Base-by-base conservation (phyloP, 1,140 invertebrate genomes). In the Linepithema humile region DNA sequence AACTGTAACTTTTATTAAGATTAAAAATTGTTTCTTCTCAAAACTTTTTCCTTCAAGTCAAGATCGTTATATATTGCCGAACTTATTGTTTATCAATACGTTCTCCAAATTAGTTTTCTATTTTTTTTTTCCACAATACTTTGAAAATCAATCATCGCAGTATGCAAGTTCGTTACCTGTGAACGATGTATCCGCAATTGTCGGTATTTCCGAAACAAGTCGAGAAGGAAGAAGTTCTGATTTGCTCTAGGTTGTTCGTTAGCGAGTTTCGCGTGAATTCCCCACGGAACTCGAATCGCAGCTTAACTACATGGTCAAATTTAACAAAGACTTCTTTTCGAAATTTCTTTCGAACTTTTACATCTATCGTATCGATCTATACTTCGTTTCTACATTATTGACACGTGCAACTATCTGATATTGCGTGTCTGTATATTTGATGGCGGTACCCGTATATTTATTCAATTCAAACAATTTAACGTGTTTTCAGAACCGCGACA, bases 161-260 rank as follows among this genome's bases (percentile, higher is more conserved):
- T 4, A 4, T 9, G 15, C 3, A 32, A 35, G 75, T 53, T 78
- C 62, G 64, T 69, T 78, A 78, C 17, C 4, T 67, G 23, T 29
- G 9, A 29, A 17, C 45, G 45, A 48, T 67, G 32, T 78, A 67
- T 78, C 69, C 69, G 74, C 45, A 67, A 78, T 78, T 40, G 32
- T 67, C n/a, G 23, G 7, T 35, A 23, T 78, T 78, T 55, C 48
- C 35, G 35, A 78, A 69, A 69, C 45, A 69, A 78, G 17, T 69
- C 17, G 45, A 69, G 29, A 53, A 67, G 60, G 23, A 55, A 78
- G 15, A 20, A 67, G 55, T 20, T 69, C 62, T 29, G 35, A 55
- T 67, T 78, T 53, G 23, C 43, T 67, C 74, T 40, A n/a, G 29
- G 32, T 38, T 78, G 45, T 55, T 67, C 45, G 74, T 78, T 78